Evolutionary conservation across 2,888 invertebrate genomes (phyloP), one percentile per base, ranked within the genome.

Genomic region (Galerucella pusilla): DNA sequence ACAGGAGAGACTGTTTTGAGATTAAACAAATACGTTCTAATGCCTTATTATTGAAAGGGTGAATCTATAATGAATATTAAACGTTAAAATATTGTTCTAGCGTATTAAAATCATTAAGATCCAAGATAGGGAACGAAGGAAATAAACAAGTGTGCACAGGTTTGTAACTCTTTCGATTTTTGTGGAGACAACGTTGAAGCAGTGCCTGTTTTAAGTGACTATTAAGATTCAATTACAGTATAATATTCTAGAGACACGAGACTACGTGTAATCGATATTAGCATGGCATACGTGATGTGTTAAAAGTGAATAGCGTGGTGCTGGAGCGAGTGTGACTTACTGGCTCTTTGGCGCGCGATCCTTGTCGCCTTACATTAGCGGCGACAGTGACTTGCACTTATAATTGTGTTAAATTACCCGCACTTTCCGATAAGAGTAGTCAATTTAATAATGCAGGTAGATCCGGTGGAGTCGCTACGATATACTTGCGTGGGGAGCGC

Each of bases 361-460:
- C 75, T 75, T 77, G 75, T 78, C 78, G 80, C 78, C 73, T 79
- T 80, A 69, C 71, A 77, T 81, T 81, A 80, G 77, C 63, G 71
- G 49, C 68, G 75, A 68, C 71, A 72, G 75, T 75, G 71, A 75
- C 75, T 83, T 85, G 84, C 84, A 84, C 84, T 81, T 83, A 83
- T 85, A 85, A 85, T 85, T 84, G 82, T 82, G 83, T 84, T 83
- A 83, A 85, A 84, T 85, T 85, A 82, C 79, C 80, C 80, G 81
- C 82, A 81, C 82, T 82, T 78, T 80, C 78, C 80, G 84, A 84
- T 84, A 84, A 82, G 80, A 81, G 77, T 74, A 81, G 80, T 83
- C 83, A 84, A 69, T 67, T 73, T 82, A 83, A 83, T 83, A 83
- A 83, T 78, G 79, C 80, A 82, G 81, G 80, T 77, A 71, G 75